phyloP scores from a whole-genome alignment of 1,140 invertebrate species.

The Oppia nitens region DNA sequence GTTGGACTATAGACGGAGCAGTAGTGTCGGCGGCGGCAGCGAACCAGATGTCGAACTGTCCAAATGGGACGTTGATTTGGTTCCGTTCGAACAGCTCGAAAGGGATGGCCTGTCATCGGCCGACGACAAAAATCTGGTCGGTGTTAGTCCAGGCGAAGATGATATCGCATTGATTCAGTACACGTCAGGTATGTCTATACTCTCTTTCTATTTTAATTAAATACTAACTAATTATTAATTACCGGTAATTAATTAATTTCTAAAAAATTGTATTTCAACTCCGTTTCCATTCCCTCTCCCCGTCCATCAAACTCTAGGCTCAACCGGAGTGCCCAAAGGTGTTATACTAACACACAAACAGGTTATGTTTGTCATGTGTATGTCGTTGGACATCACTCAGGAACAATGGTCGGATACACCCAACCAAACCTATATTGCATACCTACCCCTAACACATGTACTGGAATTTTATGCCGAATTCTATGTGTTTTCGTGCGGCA shows the following conservation, averaged over 20 bases:
- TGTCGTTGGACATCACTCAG: background rate
- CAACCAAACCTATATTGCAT: constrained; percentile 21
- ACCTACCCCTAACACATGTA: constrained; percentile 25
- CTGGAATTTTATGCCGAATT: constrained; percentile 21
- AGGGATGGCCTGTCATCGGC: constrained; percentile 29
- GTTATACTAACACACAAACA: constrained; percentile 20
- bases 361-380: constrained; percentile 13
- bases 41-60: background rate
- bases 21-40: too few species aligned
- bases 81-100: constrained; percentile 42
- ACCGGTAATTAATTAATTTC: background rate
- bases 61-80: constrained; percentile 42
- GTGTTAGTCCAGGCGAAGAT: background rate
- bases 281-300: background rate
- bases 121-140: constrained; percentile 33
- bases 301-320: background rate
- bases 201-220: constrained; percentile 35
- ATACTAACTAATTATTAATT: too few species aligned
- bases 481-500: constrained; percentile 3
- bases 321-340: constrained; percentile 12
- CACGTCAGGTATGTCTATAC: constrained; percentile 82
- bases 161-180: constrained; percentile 92
- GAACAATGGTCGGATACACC: constrained; percentile 1
- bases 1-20: background rate
- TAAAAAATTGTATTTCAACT: background rate